These are phyloP conservation scores for Harpagoxenus sublaevis DNA, from an alignment of 2,888 invertebrate genomes.

Conservation along the genomic window DNA sequence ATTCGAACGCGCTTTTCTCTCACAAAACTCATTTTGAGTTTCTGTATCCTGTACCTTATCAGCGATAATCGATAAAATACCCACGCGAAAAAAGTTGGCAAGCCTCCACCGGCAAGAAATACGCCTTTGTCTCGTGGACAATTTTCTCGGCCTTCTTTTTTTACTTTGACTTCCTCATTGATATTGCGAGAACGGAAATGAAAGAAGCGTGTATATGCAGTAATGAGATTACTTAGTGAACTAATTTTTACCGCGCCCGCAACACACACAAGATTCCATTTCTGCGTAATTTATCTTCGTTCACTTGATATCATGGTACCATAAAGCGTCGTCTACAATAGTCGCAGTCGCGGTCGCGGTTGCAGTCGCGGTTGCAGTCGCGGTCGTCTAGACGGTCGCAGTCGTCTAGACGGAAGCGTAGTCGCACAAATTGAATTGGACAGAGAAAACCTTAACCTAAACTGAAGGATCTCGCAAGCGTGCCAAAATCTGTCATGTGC, in stretches of 20 bases:
- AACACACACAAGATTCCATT: not conserved
- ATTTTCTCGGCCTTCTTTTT: constrained; percentile 21
- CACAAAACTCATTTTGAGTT: not conserved
- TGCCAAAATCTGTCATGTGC: too few relatives aligned
- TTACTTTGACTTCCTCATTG: not conserved
- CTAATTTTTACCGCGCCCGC: not conserved
- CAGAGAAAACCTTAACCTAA: too few relatives aligned
- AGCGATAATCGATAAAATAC: constrained; percentile 7
- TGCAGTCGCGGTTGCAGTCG: too few relatives aligned
- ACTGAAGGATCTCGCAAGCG: too few relatives aligned
- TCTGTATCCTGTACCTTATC: not conserved
- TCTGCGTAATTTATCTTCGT: not conserved
- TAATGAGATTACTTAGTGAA: constrained; percentile 8
- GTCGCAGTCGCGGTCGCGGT: too few relatives aligned
- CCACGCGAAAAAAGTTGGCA: constrained; percentile 60
- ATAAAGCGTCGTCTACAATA: too few relatives aligned
- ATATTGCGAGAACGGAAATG: constrained; percentile 11
- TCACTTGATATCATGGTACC: not conserved
- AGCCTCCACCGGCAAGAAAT: constrained; percentile 32
- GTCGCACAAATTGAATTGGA: too few relatives aligned
- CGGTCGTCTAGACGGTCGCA: too few relatives aligned
- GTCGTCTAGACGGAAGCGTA: too few relatives aligned
- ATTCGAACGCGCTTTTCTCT: not conserved
- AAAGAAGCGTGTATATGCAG: not conserved
- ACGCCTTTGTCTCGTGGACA: not conserved